phyloP scores from a whole-genome alignment of 2,888 invertebrate genomes.

The Orthosia cruda region DNA sequence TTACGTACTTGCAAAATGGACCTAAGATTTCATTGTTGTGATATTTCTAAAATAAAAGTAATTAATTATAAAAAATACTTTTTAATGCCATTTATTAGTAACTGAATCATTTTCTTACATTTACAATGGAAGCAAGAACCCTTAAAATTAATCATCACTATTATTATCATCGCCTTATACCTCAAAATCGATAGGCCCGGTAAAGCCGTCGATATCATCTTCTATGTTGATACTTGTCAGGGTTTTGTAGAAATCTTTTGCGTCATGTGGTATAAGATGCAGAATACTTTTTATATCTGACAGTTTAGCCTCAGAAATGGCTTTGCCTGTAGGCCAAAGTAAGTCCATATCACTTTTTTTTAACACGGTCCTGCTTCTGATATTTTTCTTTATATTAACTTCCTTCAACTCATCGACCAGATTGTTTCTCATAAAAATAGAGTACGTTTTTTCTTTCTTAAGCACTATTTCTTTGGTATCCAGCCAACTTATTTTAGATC shows the following conservation, averaged over 20 bases:
- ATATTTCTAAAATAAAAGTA: too few species aligned
- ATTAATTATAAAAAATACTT: too few species aligned
- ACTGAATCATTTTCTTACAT: too few species aligned
- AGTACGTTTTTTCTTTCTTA: slow-evolving; percentile 39
- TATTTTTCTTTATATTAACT: slow-evolving; percentile 46
- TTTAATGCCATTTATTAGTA: too few species aligned
- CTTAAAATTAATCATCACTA: too few species aligned
- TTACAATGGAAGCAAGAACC: too few species aligned
- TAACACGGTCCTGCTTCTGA: slow-evolving; percentile 41
- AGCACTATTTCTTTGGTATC: slow-evolving; percentile 46
- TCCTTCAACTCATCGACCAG: slow-evolving; percentile 42
- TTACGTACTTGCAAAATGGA: too few species aligned
- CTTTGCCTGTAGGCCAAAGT: slow-evolving; percentile 50
- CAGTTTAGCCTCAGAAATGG: slow-evolving; percentile 40
- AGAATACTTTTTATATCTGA: slow-evolving; percentile 47
- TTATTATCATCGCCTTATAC: slow-evolving; percentile 42
- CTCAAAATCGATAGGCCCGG: slow-evolving; percentile 49
- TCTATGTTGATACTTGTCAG: slow-evolving; percentile 17
- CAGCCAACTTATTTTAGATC: slow-evolving; percentile 46
- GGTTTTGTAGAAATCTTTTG: slow-evolving; percentile 48
- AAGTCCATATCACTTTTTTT: slow-evolving; percentile 48
- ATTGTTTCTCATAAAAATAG: slow-evolving; percentile 44
- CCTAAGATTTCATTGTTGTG: too few species aligned
- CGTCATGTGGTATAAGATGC: slow-evolving; percentile 43
- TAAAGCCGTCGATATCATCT: slow-evolving; percentile 18